A percentile compares a stretch with the other conserved stretches of the same genome.
Conservation (phyloP, 2,888 invertebrate genomes). For the Mechanitis messenoides region DNA sequence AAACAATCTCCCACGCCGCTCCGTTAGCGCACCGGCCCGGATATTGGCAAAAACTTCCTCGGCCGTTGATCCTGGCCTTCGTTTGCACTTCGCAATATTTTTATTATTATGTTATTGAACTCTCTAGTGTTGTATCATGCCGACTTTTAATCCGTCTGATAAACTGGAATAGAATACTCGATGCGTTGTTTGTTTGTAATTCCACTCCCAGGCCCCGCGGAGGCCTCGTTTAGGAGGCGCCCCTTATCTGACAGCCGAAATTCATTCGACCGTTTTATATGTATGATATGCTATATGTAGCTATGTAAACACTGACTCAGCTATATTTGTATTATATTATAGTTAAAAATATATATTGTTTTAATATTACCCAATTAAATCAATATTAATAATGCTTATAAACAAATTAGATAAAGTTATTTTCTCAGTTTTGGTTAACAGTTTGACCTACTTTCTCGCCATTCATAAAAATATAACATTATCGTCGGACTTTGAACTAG, state of each 20-base stretch:
- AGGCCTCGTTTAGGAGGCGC: slow-evolving; percentile 68
- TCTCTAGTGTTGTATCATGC: slow-evolving; percentile 28
- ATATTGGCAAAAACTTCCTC: slow-evolving; percentile 53
- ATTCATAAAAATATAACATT: slow-evolving; percentile 31
- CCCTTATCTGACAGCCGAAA: slow-evolving; percentile 63
- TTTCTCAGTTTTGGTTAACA: neutral
- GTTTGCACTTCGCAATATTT: slow-evolving; percentile 42
- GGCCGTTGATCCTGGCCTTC: slow-evolving; percentile 50
- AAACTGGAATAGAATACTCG: slow-evolving; percentile 28
- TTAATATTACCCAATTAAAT: no score
- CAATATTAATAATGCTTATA: no score
- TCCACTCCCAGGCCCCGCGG: slow-evolving; percentile 39
- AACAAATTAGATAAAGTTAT: no score
- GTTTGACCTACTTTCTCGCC: slow-evolving; percentile 31
- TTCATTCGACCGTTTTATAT: slow-evolving; percentile 58
- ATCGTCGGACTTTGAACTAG: slow-evolving; percentile 25
- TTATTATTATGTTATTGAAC: slow-evolving; percentile 51
- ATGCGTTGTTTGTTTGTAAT: slow-evolving; percentile 62
- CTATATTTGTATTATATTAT: neutral
- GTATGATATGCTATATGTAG: slow-evolving; percentile 43
- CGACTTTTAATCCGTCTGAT: slow-evolving; percentile 47
- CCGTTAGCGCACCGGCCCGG: slow-evolving; percentile 2
- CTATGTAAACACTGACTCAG: slow-evolving; percentile 30
- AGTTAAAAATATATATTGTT: neutral
- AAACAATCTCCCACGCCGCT: slow-evolving; percentile 15